Evolutionary conservation across 2,888 invertebrate genomes (phyloP).

Genomic region (Drosophila pseudotalamancana): DNA sequence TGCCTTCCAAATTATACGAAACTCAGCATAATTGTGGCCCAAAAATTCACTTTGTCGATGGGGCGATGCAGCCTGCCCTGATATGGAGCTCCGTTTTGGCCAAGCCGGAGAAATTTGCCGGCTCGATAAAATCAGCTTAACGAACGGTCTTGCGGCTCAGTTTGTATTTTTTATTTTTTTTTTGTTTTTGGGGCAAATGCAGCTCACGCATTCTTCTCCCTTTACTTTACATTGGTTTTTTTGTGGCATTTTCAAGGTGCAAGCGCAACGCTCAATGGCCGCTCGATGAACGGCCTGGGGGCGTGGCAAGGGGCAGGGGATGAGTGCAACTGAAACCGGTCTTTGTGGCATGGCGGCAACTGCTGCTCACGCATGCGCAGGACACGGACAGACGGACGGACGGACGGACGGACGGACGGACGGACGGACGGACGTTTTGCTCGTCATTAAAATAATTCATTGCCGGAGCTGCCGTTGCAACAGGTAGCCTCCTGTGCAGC

Average conservation of each 20-base stretch:
- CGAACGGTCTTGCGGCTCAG: slow-evolving; percentile 41
- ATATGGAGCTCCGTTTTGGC: slow-evolving; percentile 21
- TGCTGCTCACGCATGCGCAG: slow-evolving; percentile 59
- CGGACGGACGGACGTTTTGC: slow-evolving; percentile 41
- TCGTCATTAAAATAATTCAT: slow-evolving; percentile 78
- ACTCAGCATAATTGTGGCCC: slow-evolving; percentile 53
- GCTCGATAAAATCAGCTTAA: slow-evolving; percentile 71
- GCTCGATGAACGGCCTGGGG: slow-evolving; percentile 34
- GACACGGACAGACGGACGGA: slow-evolving; percentile 25
- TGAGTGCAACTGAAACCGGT: slow-evolving; percentile 50
- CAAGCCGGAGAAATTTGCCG: slow-evolving; percentile 62
- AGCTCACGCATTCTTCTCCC: slow-evolving; percentile 38
- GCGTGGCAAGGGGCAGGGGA: slow-evolving; percentile 3
- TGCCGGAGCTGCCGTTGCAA: slow-evolving; percentile 56
- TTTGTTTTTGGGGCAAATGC: slow-evolving; percentile 39
- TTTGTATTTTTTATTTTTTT: slow-evolving; percentile 26
- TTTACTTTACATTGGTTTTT: slow-evolving; percentile 4
- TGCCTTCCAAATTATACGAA: slow-evolving; percentile 61
- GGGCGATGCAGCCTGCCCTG: slow-evolving; percentile 21
- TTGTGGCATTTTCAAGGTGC: slow-evolving; percentile 49
- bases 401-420: slow-evolving; percentile 25
- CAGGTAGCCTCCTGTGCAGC: slow-evolving; percentile 60
- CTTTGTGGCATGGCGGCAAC: slow-evolving; percentile 53
- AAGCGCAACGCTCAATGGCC: slow-evolving; percentile 61
- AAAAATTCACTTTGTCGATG: slow-evolving; percentile 52